Conservation (phyloP, 2,797 vertebrate genomes). For the Trematomus bernacchii region DNA sequence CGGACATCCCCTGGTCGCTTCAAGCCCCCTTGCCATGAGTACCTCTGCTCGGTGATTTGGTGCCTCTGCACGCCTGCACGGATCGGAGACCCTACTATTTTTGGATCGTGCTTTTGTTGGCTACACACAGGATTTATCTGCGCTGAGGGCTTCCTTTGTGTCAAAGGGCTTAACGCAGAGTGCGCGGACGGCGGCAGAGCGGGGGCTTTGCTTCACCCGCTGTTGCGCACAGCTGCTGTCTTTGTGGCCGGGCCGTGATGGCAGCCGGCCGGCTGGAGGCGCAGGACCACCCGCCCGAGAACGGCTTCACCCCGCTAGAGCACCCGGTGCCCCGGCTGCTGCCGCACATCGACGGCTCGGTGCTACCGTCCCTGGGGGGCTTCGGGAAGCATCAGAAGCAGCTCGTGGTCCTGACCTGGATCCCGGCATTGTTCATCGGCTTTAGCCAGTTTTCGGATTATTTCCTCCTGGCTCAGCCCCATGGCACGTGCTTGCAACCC, state of each 20-base stretch:
- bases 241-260: constrained; percentile 78
- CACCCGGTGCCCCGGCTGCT: constrained; percentile 82
- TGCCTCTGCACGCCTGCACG: constrained; percentile 37
- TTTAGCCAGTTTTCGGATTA: constrained; percentile 98
- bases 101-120: constrained; percentile 41
- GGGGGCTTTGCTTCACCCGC: constrained; percentile 55
- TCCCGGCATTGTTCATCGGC: constrained; percentile 95
- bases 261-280: constrained; percentile 81
- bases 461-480: constrained; percentile 93
- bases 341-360: constrained; percentile 91
- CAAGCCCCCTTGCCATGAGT: constrained; percentile 62
- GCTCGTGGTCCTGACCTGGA: constrained; percentile 95
- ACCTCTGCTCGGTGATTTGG: constrained; percentile 62
- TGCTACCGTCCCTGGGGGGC: constrained; percentile 93
- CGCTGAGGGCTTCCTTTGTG: constrained; percentile 73
- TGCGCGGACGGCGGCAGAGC: constrained; percentile 55
- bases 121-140: constrained; percentile 49
- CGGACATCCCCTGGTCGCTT: constrained; percentile 60
- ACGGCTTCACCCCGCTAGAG: constrained; percentile 83
- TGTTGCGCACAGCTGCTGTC: constrained; percentile 62
- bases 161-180: constrained; percentile 67
- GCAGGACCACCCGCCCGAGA: constrained; percentile 82
- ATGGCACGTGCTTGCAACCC: constrained; percentile 88
- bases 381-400: constrained; percentile 92
- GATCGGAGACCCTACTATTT: constrained; percentile 16